Percentiles rank a stretch among this genome's conserved stretches.
phyloP scores from a whole-genome alignment of 2,113 vertebrate species.

The Cettia cetti region DNA sequence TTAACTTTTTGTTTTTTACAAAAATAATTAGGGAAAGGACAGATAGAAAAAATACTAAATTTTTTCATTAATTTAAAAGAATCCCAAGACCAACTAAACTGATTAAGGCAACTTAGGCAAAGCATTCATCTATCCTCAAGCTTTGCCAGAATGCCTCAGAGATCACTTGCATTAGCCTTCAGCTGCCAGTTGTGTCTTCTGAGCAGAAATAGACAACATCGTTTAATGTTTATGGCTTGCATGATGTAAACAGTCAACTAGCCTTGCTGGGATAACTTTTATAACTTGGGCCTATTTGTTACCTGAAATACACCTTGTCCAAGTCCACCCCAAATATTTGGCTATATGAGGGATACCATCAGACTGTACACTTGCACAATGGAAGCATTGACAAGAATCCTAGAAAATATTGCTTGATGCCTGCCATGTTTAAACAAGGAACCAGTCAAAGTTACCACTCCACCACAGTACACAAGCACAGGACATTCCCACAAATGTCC shows the following conservation, averaged over 20 bases:
- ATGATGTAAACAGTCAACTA: neutral
- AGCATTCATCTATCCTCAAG: neutral
- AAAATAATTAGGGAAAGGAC: neutral
- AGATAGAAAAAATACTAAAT: neutral
- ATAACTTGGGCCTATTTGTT: neutral
- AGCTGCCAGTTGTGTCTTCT: neutral
- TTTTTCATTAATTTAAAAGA: neutral
- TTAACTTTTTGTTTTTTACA: neutral
- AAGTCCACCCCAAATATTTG: neutral
- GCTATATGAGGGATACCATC: neutral
- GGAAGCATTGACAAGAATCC: neutral
- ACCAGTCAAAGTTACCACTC: neutral
- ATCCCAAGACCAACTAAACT: neutral
- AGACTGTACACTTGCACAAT: neutral
- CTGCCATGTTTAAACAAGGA: neutral
- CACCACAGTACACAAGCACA: neutral
- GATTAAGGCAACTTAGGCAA: neutral
- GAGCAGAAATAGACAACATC: neutral
- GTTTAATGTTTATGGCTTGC: neutral
- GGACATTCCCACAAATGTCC: neutral
- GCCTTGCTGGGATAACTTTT: neutral
- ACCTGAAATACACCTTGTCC: neutral
- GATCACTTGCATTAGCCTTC: neutral
- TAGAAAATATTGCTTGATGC: neutral
- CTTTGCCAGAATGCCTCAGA: neutral